A percentile compares a stretch with the other conserved stretches of the same genome.
Evolutionary conservation across 2,113 vertebrate species (phyloP).

Genomic region (Heliornis fulica): DNA sequence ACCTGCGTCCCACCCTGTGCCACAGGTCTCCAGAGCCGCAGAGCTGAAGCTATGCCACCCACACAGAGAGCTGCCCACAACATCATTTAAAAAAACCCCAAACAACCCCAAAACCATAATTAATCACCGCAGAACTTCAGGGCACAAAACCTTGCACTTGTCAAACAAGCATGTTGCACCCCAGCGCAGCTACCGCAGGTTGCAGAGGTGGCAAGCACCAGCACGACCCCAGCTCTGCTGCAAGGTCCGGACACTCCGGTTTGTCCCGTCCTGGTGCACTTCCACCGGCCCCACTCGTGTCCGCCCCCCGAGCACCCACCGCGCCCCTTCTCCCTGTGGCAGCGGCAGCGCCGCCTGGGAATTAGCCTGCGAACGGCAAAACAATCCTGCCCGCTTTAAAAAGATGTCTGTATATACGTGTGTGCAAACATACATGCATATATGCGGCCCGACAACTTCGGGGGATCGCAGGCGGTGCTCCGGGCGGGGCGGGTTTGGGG

Average conservation of each 20-base stretch:
- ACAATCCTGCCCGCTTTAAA: not conserved
- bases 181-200: fast-evolving
- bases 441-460: not conserved
- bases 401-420: fast-evolving
- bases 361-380: not conserved
- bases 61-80: too few species aligned
- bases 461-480: not conserved
- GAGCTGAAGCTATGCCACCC: too few species aligned
- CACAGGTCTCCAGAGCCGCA: not conserved
- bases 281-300: not conserved
- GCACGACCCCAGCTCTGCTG: not conserved
- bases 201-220: fast-evolving
- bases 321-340: not conserved
- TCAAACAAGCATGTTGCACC: fast-evolving
- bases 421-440: fast-evolving
- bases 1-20: not conserved
- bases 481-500: not conserved
- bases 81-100: not conserved
- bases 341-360: not conserved
- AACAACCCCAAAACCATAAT: not conserved
- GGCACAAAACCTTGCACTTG: not conserved
- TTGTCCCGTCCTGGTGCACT: not conserved
- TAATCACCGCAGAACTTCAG: not conserved
- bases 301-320: not conserved
- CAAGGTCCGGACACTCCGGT: fast-evolving